Evolutionary conservation across 2,888 invertebrate genomes (phyloP), one percentile per base, ranked within the genome.

Genomic region (Shargacucullia verbasci): DNA sequence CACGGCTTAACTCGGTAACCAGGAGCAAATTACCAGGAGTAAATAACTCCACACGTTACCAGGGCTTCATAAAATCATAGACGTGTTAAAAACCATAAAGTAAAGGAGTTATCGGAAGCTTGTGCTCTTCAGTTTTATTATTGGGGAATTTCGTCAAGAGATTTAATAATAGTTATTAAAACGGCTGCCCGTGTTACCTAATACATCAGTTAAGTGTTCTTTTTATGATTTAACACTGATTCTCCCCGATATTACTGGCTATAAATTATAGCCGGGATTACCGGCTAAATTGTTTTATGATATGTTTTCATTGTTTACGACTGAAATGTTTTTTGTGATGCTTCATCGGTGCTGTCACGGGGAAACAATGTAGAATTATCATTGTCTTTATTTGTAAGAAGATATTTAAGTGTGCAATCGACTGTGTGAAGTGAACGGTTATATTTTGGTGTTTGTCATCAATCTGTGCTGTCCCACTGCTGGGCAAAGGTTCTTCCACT

Each of bases 141-240:
- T 88, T 81, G 78, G 80, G 84, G 88, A 88, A 88, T 90, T 90
- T 88, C 84, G 88, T 90, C 86, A 86, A 86, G 88, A 85, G 82
- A 78, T 84, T 84, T 92, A 92, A 92, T 92, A 91, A 92, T 88
- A 92, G 92, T 91, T 90, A 93, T 93, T 93, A 93, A 85, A 86
- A 65, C 81, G 80, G 88, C 84, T 87, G 88, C 89, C 82, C 78
- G 88, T 81, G 88, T 87, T 89, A 87, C 86, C 90, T 92, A 91
- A 92, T 91, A 88, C 83, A 81, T 81, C 84, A 81, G 88, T 87
- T 87, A 90, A 91, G 89, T 88, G 89, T 76, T 86, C 86, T 89
- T 91, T 90, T 92, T 90, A 92, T 91, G 92, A 91, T 92, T 89
- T 89, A 91, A 89, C 90, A 87, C 88, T 87, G 90, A 90, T 90